These are phyloP conservation scores for Caenorhabditis becei DNA, from an alignment of 2,888 invertebrate genomes.

Conservation along the genomic window DNA sequence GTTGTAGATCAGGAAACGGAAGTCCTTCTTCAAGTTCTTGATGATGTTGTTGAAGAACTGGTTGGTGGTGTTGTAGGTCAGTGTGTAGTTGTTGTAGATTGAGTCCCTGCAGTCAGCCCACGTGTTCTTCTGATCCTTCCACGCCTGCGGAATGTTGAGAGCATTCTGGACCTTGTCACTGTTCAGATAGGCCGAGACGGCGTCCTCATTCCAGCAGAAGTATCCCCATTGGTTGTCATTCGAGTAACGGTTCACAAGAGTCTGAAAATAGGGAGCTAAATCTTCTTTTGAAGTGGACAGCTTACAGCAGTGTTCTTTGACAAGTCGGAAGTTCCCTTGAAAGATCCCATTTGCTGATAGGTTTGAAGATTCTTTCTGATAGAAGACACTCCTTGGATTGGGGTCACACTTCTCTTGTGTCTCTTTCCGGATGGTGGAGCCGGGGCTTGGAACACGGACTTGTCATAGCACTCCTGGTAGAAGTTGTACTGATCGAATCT, in stretches of 20 bases:
- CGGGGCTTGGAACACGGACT: conserved; percentile 56
- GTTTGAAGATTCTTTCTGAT: conserved; percentile 28
- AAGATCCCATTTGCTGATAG: conserved; percentile 21
- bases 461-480: conserved; percentile 77
- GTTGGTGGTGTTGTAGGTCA: conserved; percentile 67
- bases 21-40: conserved; percentile 62
- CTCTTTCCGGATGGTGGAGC: conserved; percentile 52
- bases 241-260: conserved; percentile 69
- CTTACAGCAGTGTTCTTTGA: conserved; percentile 62
- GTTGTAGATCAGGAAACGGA: conserved; percentile 77
- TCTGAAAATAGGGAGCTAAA: conserved; percentile 41
- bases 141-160: conserved; percentile 70
- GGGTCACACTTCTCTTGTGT: conserved; percentile 35
- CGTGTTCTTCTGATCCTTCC: conserved; percentile 65
- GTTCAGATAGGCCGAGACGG: conserved; percentile 74
- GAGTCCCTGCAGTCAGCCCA: conserved; percentile 73
- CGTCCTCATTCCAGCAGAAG: conserved; percentile 78
- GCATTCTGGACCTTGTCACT: conserved; percentile 65
- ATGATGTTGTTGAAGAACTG: conserved; percentile 68
- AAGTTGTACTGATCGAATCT: conserved; percentile 76
- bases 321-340: conserved; percentile 51
- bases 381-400: conserved; percentile 36
- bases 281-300: background rate
- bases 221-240: conserved; percentile 77
- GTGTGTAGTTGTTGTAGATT: conserved; percentile 65